Evolutionary conservation across 2,888 invertebrate species (phyloP).

Genomic region (Athalia cordata): DNA sequence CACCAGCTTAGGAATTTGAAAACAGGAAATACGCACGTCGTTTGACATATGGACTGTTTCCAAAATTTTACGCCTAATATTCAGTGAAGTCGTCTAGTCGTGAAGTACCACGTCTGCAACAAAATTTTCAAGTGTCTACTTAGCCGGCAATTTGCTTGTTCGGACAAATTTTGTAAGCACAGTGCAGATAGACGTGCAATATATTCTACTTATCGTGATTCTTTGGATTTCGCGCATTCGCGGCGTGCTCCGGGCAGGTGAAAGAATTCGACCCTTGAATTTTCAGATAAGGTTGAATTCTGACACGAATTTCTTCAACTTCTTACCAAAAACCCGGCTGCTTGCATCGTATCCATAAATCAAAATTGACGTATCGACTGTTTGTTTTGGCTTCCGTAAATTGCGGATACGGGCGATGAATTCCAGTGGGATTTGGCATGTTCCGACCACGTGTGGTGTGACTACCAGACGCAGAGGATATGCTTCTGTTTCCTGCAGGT

Average conservation of each 20-base stretch:
- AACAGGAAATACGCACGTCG: constrained; percentile 43
- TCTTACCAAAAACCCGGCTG: not conserved
- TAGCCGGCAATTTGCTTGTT: not conserved
- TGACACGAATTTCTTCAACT: not conserved
- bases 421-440: constrained; percentile 54
- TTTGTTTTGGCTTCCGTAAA: constrained; percentile 47
- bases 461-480: constrained; percentile 42
- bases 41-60: constrained; percentile 41
- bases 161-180: not conserved
- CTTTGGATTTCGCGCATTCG: too few species aligned
- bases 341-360: constrained; percentile 36
- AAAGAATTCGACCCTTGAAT: not conserved
- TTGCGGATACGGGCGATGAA: constrained; percentile 47
- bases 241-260: too few species aligned
- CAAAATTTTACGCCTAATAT: constrained; percentile 39
- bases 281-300: not conserved
- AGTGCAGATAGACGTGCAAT: not conserved
- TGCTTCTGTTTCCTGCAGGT: constrained; percentile 51
- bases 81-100: not conserved
- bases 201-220: too few species aligned
- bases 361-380: constrained; percentile 47
- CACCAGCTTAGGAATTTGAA: constrained; percentile 27
- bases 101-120: not conserved
- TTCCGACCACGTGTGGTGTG: constrained; percentile 53
- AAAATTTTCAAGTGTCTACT: constrained; percentile 21